Percentiles rank a stretch among this genome's conserved stretches.
Evolutionary conservation across 1,140 invertebrate species (phyloP).

Genomic region (Neotoxoptera formosana): DNA sequence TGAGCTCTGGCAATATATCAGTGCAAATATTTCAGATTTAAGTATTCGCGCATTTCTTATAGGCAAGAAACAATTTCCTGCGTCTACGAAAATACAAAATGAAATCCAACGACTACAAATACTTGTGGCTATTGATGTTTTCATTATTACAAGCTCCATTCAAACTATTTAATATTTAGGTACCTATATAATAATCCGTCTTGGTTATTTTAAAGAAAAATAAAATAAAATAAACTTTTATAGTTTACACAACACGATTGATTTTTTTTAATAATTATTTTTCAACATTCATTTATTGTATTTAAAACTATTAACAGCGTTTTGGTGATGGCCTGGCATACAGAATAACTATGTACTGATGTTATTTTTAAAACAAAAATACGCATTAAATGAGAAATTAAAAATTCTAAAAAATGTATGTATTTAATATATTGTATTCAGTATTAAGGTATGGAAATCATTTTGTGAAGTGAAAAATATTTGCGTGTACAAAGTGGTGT

Average conservation of each 20-base stretch:
- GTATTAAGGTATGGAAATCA: no score
- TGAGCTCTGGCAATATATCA: not conserved
- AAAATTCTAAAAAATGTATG: not conserved
- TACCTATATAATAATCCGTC: not conserved
- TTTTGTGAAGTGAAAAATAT: no score
- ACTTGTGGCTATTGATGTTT: not conserved
- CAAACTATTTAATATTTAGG: not conserved
- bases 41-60: not conserved
- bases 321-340: not conserved
- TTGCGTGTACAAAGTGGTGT: no score
- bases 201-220: not conserved
- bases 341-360: not conserved
- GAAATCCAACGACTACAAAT: not conserved
- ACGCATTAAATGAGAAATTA: not conserved
- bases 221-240: not conserved
- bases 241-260: not conserved
- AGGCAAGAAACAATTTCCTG: conserved; percentile 7
- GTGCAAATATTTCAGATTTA: not conserved
- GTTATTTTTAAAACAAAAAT: not conserved
- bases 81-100: not conserved
- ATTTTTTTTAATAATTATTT: not conserved
- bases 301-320: no score
- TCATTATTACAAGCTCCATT: not conserved
- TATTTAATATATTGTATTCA: no score
- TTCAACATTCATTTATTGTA: not conserved